Evolutionary conservation across 2,797 vertebrate species (phyloP).

Genomic region (Sebastes variabilis): DNA sequence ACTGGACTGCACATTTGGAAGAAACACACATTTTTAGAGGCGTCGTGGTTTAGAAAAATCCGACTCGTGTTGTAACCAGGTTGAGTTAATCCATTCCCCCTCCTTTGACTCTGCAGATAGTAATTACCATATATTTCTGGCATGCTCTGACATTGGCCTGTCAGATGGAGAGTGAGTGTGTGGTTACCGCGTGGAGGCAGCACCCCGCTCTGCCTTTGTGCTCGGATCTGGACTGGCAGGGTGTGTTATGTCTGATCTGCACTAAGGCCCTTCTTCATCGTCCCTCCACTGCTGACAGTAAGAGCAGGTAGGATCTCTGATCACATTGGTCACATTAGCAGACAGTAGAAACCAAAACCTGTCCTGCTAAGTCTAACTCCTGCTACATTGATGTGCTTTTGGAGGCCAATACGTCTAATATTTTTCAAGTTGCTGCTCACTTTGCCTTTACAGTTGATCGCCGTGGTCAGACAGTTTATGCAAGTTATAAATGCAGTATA

Average conservation of each 20-base stretch:
- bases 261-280: conserved; percentile 8
- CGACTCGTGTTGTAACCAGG: not conserved
- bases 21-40: conserved; percentile 29
- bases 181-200: conserved; percentile 14
- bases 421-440: no score
- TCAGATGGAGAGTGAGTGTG: conserved; percentile 32
- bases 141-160: conserved; percentile 34
- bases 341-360: not conserved
- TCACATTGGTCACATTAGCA: not conserved
- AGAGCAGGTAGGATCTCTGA: conserved; percentile 23
- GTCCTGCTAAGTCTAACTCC: not conserved
- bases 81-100: conserved; percentile 42
- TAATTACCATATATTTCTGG: conserved; percentile 47
- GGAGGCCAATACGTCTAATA: not conserved
- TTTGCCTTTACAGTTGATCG: not conserved
- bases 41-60: not conserved
- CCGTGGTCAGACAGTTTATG: not conserved
- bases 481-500: not conserved
- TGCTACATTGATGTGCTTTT: not conserved
- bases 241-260: conserved; percentile 30
- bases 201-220: conserved; percentile 32
- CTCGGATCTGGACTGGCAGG: conserved; percentile 32
- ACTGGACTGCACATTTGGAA: conserved; percentile 39
- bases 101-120: conserved; percentile 32
- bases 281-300: not conserved